Evolutionary conservation across 2,797 vertebrate species (phyloP), one percentile per base, ranked within the genome.

Genomic region (Sebastes wilsoni): DNA sequence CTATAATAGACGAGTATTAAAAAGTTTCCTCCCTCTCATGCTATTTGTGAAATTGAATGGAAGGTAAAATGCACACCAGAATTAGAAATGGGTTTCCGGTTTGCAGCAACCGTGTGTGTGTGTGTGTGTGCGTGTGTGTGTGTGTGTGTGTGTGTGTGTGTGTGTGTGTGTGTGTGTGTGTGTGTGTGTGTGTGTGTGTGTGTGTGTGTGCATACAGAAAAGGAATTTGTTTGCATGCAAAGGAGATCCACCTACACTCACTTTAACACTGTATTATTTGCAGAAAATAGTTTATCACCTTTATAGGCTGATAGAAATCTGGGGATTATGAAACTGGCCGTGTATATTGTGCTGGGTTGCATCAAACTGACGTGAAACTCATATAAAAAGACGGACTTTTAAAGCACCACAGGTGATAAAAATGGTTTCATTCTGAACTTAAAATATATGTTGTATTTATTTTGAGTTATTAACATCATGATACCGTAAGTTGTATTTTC

Each of bases 1-100:
- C 74, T 67, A 67, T 90, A 89, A 91, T 87, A 91, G 87, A 90
- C 58, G 25, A 80, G 67, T 83, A 88, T 91, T 89, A 79, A 90
- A 90, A 90, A 82, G 72, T 86, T 88, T 87, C 77, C 77, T 79
- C 78, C 70, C 82, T 79, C 79, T 83, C 59, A 28, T 77, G 81
- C 83, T 91, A 84, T 87, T 90, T 90, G 81, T 85, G 82, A 89
- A 86, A 92, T 88, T 88, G 86, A 90, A 91, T 89, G 77, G 86
- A 88, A 90, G 82, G 81, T 81, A 81, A 80, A 88, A 88, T 71
- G 66, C 75, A 82, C 49, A 79, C 69, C 87, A 84, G 82, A 80
- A 73, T 87, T 86, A 90, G 82, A 88, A 86, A 87, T 73, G 34
- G 61, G 77, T 61, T 87, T 86, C 71, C 38, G 30, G 85, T 77